A percentile compares a stretch with the other conserved stretches of the same genome.
Conservation (phyloP, 1,140 invertebrate genomes). For the Lithobius niger region DNA sequence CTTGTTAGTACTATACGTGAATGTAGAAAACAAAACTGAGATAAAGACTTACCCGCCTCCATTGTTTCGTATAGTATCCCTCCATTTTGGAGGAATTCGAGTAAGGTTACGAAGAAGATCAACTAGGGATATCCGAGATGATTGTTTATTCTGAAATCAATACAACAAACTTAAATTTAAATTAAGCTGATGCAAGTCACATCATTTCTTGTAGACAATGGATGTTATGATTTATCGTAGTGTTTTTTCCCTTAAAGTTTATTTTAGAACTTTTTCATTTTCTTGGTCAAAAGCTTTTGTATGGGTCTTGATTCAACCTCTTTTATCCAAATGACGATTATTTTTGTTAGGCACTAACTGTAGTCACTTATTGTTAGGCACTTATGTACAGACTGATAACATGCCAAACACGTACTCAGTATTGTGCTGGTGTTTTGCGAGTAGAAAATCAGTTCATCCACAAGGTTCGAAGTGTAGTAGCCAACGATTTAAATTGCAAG, state of each 20-base stretch:
- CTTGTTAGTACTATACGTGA: no score
- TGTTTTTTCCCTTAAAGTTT: background rate
- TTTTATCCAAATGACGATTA: background rate
- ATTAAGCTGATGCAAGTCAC: background rate
- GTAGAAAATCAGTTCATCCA: no score
- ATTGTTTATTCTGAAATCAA: constrained; percentile 14
- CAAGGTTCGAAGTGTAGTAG: no score
- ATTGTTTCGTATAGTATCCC: constrained; percentile 20
- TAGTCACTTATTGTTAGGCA: background rate
- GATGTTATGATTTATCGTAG: background rate
- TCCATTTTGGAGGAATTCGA: constrained; percentile 20
- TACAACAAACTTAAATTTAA: background rate
- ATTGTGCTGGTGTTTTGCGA: no score
- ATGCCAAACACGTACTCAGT: no score
- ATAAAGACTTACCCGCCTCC: constrained; percentile 23
- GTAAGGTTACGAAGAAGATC: constrained; percentile 21
- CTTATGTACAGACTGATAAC: no score
- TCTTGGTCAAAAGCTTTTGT: background rate
- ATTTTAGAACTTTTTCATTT: background rate
- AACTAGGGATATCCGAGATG: constrained; percentile 19
- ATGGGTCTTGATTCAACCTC: background rate
- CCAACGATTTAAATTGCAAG: no score
- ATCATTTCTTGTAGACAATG: background rate
- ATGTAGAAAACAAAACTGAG: background rate
- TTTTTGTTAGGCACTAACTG: background rate